These are phyloP conservation scores for Lumbricus terrestris DNA, from an alignment of 2,888 invertebrate species.

Conservation along the genomic window DNA sequence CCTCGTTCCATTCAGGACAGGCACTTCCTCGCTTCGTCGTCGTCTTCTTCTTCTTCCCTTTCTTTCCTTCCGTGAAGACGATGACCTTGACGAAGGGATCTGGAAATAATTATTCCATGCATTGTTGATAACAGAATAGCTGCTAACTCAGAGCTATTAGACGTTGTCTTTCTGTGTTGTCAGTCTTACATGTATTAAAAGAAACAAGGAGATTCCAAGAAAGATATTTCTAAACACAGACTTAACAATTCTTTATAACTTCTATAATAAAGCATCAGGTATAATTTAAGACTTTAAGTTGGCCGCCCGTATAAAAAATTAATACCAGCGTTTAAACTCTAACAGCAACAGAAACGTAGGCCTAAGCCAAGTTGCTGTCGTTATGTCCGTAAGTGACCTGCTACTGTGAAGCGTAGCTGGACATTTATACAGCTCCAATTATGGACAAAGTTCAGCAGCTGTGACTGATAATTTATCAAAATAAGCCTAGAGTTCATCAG, in stretches of 20 bases:
- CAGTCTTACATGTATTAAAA: no score
- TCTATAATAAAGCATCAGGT: background rate
- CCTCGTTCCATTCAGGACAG: background rate
- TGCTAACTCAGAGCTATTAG: background rate
- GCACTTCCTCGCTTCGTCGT: background rate
- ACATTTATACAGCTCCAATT: no score
- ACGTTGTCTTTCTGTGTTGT: background rate
- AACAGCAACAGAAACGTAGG: no score
- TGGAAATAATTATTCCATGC: background rate
- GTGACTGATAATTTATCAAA: no score
- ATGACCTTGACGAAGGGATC: conserved; percentile 3
- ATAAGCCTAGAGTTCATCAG: no score
- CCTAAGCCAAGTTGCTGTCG: no score
- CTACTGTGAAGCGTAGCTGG: no score
- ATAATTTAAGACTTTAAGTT: background rate
- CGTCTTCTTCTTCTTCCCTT: background rate
- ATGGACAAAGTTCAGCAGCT: no score
- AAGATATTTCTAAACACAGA: background rate
- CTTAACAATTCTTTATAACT: background rate
- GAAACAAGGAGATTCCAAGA: background rate
- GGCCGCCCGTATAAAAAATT: no score
- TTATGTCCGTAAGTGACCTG: no score
- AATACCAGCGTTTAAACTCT: no score
- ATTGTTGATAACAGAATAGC: background rate
- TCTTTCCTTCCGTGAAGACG: background rate